These are phyloP conservation scores for Ianthella basta DNA, from an alignment of 37 sponge, comb jelly and placozoan species.

Conservation along the genomic window DNA sequence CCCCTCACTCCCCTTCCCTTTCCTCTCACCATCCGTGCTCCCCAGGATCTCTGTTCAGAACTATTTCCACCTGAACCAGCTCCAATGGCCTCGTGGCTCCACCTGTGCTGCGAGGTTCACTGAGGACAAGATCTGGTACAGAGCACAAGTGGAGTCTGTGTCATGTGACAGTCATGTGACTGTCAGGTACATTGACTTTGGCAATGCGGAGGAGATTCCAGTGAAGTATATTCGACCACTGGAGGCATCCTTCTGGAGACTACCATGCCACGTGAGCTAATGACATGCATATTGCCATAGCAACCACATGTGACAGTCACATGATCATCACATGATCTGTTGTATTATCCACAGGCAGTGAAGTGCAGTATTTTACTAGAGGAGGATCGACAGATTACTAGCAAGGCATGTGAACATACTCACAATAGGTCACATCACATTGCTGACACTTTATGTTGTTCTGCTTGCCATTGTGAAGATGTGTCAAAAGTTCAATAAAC, in stretches of 20 bases:
- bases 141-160: conserved; percentile 20
- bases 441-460: too few species aligned
- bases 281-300: too few species aligned
- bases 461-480: neutral
- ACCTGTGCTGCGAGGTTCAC: conserved; percentile 25
- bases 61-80: neutral
- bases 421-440: too few species aligned
- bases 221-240: conserved; percentile 5
- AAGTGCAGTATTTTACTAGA: too few species aligned
- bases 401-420: too few species aligned
- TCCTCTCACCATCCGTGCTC: neutral
- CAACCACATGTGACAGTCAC: too few species aligned
- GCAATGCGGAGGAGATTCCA: conserved; percentile 32
- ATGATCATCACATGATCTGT: too few species aligned
- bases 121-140: conserved; percentile 41
- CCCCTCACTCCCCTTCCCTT: too few species aligned
- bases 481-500: neutral
- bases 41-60: conserved; percentile 10
- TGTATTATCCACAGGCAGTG: too few species aligned
- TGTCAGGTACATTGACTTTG: conserved; percentile 44
- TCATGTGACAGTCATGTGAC: neutral
- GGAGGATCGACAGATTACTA: too few species aligned
- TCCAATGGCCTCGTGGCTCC: neutral
- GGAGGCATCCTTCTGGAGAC: neutral
- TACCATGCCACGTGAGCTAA: conserved; percentile 10